Percentiles rank a stretch among this genome's conserved stretches.
These are phyloP conservation scores for Hyles lineata DNA, from an alignment of 2,888 invertebrate genomes.

Conservation along the genomic window DNA sequence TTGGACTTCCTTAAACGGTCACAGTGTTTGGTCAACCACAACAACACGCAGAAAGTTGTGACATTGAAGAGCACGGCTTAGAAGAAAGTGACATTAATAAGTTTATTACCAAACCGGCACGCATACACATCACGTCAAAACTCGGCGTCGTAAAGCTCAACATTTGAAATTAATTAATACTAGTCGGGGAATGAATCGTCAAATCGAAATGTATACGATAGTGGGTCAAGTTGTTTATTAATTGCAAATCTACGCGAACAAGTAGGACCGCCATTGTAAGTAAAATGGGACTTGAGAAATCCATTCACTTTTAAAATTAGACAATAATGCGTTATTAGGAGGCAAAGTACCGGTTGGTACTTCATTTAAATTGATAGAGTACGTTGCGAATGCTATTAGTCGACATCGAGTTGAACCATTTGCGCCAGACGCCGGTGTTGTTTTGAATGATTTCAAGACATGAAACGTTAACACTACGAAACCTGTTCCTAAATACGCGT, in stretches of 20 bases:
- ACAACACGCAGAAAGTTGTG: conserved; percentile 21
- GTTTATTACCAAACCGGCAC: conserved; percentile 60
- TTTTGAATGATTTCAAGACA: conserved; percentile 11
- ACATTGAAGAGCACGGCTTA: conserved; percentile 26
- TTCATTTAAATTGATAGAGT: conserved; percentile 1
- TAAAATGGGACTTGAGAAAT: conserved; percentile 73
- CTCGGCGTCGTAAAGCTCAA: conserved; percentile 59
- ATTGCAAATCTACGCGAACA: conserved; percentile 78
- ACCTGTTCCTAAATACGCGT: conserved; percentile 9
- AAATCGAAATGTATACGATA: conserved; percentile 60
- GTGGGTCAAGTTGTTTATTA: conserved; percentile 79
- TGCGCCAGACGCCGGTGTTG: neutral
- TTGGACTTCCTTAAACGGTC: conserved; percentile 56
- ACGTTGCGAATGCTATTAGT: conserved; percentile 14
- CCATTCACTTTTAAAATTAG: conserved; percentile 75
- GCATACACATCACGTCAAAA: conserved; percentile 61
- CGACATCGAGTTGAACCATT: neutral
- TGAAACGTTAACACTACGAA: neutral
- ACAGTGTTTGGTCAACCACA: conserved; percentile 37
- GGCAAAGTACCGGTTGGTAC: conserved; percentile 24
- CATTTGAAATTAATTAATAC: conserved; percentile 74
- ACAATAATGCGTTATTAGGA: conserved; percentile 42
- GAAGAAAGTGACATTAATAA: conserved; percentile 72
- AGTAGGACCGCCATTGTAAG: conserved; percentile 76
- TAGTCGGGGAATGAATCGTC: conserved; percentile 67